phyloP scores from a whole-genome alignment of 1,140 invertebrate genomes.

The Stegodyphus mimosarum region DNA sequence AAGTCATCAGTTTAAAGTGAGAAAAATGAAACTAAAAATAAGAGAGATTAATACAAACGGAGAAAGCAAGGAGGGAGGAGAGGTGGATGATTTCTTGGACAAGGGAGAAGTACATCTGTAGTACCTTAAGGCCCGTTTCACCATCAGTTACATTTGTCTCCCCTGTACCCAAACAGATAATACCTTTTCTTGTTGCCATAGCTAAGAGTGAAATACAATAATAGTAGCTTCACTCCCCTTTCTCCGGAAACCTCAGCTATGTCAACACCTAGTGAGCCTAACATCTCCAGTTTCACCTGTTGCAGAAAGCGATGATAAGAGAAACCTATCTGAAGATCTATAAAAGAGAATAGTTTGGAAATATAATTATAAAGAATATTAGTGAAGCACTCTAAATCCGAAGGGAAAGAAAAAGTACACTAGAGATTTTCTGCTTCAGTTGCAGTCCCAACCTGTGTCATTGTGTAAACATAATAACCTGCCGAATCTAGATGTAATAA shows the following conservation, averaged over 20 bases:
- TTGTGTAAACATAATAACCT: conserved; percentile 79
- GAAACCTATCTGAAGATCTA: background rate
- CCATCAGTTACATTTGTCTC: no score
- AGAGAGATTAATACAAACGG: no score
- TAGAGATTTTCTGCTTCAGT: conserved; percentile 79
- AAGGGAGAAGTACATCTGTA: background rate
- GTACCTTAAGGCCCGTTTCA: background rate
- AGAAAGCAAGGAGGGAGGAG: no score
- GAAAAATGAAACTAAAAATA: no score
- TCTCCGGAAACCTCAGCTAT: background rate
- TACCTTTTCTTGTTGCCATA: conserved; percentile 3
- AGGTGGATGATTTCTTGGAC: no score
- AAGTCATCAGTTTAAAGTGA: no score
- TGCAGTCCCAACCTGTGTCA: conserved; percentile 79
- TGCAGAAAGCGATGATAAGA: conserved; percentile 30
- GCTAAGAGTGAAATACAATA: conserved; percentile 20
- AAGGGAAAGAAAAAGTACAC: conserved; percentile 82
- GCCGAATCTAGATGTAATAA: conserved; percentile 74
- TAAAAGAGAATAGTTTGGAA: conserved; percentile 5
- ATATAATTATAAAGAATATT: conserved; percentile 70
- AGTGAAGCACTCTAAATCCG: conserved; percentile 86
- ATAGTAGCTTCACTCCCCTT: conserved; percentile 6
- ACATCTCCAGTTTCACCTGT: conserved; percentile 16
- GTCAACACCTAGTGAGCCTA: background rate
- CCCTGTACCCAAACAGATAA: background rate